Percentiles rank a stretch among this genome's conserved stretches.
Evolutionary conservation across 1,140 invertebrate species (phyloP).

Genomic region (Caenorhabditis inopinata): DNA sequence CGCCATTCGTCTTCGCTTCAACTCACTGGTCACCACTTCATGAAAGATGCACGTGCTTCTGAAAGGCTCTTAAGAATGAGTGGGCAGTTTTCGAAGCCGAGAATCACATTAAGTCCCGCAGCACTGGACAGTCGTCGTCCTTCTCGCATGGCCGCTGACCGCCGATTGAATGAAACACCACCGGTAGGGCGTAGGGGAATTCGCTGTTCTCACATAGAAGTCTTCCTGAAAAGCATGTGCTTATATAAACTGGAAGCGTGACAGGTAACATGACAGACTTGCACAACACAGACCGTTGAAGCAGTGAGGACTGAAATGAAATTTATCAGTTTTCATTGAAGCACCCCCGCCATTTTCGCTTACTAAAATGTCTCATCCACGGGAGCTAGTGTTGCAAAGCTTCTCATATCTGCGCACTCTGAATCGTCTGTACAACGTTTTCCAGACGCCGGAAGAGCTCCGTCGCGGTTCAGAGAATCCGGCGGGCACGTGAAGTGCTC

Average conservation of each 20-base stretch:
- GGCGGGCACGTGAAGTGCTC: background rate
- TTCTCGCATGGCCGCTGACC: background rate
- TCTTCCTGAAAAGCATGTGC: background rate
- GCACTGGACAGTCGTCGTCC: background rate
- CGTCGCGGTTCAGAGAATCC: background rate
- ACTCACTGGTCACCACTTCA: background rate
- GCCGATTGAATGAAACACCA: background rate
- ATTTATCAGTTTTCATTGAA: too few relatives aligned
- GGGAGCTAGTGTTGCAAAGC: background rate
- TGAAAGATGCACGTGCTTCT: background rate
- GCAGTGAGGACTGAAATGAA: background rate
- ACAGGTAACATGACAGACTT: too few relatives aligned
- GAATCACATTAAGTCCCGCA: background rate
- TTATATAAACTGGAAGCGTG: too few relatives aligned
- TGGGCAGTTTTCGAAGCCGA: background rate
- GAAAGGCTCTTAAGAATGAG: background rate
- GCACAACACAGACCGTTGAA: background rate
- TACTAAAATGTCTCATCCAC: background rate
- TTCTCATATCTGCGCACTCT: background rate
- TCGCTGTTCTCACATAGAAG: background rate
- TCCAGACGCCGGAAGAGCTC: background rate
- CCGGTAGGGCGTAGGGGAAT: background rate
- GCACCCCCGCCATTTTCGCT: too few relatives aligned
- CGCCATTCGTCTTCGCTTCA: background rate
- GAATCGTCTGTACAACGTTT: background rate